Evolutionary conservation across 2,888 invertebrate species (phyloP).

Genomic region (Catonia carolina): DNA sequence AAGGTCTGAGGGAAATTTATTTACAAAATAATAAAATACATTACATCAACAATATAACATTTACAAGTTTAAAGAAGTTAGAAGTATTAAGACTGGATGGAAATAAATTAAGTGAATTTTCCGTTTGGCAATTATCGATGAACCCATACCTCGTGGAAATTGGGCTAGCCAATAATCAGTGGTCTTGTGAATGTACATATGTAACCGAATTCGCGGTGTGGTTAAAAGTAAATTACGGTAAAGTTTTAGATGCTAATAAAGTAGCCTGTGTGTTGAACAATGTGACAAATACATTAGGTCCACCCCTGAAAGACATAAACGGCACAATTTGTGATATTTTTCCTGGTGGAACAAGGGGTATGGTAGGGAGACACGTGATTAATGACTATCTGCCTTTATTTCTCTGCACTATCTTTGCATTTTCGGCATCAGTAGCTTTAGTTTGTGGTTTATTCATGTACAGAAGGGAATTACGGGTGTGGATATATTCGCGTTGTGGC

Average conservation of each 20-base stretch:
- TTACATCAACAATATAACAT: constrained; percentile 78
- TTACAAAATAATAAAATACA: constrained; percentile 78
- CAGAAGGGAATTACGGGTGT: constrained; percentile 71
- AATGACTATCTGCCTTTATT: constrained; percentile 75
- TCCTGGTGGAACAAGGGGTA: constrained; percentile 33
- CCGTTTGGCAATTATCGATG: constrained; percentile 75
- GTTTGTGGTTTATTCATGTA: constrained; percentile 56
- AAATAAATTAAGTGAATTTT: constrained; percentile 72
- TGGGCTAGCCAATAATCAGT: constrained; percentile 74
- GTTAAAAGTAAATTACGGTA: constrained; percentile 69
- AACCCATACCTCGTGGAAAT: constrained; percentile 85
- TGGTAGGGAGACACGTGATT: constrained; percentile 46
- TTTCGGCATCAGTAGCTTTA: constrained; percentile 50
- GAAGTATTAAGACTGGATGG: constrained; percentile 79
- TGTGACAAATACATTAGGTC: constrained; percentile 61
- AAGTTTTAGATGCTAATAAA: constrained; percentile 70
- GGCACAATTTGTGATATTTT: constrained; percentile 61
- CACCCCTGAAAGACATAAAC: constrained; percentile 68
- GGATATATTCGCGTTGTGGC: constrained; percentile 81
- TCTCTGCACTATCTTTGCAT: constrained; percentile 68
- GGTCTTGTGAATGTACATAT: constrained; percentile 88
- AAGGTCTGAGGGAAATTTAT: constrained; percentile 77
- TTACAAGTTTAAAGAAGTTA: constrained; percentile 69
- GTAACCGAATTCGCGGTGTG: constrained; percentile 71
- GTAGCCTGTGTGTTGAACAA: constrained; percentile 72